These are phyloP conservation scores for Hyles lineata DNA, from an alignment of 2,888 invertebrate species.

Conservation along the genomic window DNA sequence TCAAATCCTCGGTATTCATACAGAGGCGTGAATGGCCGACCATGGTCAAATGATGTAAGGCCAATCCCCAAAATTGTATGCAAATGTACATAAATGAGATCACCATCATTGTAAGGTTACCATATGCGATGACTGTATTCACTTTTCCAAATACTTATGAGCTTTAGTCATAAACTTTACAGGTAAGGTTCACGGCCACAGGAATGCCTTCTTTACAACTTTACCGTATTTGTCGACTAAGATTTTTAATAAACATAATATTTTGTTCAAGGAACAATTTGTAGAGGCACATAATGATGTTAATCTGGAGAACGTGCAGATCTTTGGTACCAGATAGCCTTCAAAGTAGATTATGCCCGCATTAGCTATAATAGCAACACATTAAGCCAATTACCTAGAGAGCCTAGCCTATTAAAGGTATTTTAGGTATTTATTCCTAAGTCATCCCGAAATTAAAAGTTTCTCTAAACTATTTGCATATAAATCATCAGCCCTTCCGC, in stretches of 20 bases:
- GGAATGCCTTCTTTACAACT: slow-evolving; percentile 5
- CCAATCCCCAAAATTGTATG: slow-evolving; percentile 68
- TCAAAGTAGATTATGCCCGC: not conserved
- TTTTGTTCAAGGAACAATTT: slow-evolving; percentile 4
- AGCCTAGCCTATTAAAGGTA: too few species aligned
- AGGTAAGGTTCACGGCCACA: slow-evolving; percentile 27
- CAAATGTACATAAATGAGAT: slow-evolving; percentile 70
- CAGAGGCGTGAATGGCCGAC: slow-evolving; percentile 49
- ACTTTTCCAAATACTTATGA: slow-evolving; percentile 25
- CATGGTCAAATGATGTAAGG: slow-evolving; percentile 53
- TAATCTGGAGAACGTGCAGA: not conserved
- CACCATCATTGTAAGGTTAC: slow-evolving; percentile 45
- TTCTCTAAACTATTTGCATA: not conserved
- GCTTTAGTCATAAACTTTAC: slow-evolving; percentile 25
- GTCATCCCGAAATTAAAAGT: not conserved
- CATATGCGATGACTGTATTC: slow-evolving; percentile 19
- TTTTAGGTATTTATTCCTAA: too few species aligned
- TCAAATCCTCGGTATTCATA: slow-evolving; percentile 4
- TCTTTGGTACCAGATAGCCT: slow-evolving; percentile 2
- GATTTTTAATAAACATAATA: not conserved
- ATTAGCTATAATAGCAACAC: not conserved
- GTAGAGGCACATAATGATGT: not conserved
- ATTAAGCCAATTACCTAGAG: not conserved
- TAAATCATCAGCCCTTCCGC: not conserved
- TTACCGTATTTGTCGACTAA: not conserved